A percentile compares a stretch with the other conserved stretches of the same genome.
Conservation (phyloP, 2,113 vertebrate genomes). For the Beaufortia kweichowensis region DNA sequence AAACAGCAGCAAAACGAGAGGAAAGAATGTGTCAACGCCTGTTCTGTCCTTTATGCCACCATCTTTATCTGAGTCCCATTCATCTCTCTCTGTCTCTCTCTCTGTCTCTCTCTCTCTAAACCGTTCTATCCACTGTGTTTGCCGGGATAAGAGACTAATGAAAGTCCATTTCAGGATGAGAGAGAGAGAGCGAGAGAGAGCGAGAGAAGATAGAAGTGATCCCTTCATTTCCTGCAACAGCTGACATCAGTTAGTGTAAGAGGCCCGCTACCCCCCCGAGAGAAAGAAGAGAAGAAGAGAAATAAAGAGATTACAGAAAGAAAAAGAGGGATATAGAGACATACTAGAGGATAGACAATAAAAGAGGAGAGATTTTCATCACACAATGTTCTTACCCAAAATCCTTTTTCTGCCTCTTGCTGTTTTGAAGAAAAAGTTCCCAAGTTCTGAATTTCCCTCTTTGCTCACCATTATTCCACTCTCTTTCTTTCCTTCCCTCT, state of each 20-base stretch:
- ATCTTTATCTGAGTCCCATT: conserved; percentile 29
- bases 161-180: conserved; percentile 11
- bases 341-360: conserved; percentile 47
- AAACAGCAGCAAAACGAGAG: conserved; percentile 48
- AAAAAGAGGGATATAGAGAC: conserved; percentile 32
- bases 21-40: conserved; percentile 67
- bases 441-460: conserved; percentile 49
- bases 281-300: conserved; percentile 42
- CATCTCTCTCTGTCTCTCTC: conserved; percentile 25
- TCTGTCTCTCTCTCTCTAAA: conserved; percentile 51
- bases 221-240: conserved; percentile 74
- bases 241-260: conserved; percentile 71
- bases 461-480: conserved; percentile 52
- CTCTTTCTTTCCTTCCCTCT: conserved; percentile 57
- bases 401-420: conserved; percentile 52
- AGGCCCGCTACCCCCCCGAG: conserved; percentile 53
- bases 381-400: conserved; percentile 54
- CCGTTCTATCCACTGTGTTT: conserved; percentile 47
- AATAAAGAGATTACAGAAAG: conserved; percentile 33
- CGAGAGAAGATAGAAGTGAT: conserved; percentile 68
- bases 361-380: conserved; percentile 57
- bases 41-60: conserved; percentile 59
- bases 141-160: conserved; percentile 2
- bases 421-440: conserved; percentile 41
- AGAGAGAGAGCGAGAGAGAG: conserved; percentile 33